These are phyloP conservation scores for Drosophila teissieri DNA, from an alignment of 1,140 invertebrate genomes.

Conservation along the genomic window DNA sequence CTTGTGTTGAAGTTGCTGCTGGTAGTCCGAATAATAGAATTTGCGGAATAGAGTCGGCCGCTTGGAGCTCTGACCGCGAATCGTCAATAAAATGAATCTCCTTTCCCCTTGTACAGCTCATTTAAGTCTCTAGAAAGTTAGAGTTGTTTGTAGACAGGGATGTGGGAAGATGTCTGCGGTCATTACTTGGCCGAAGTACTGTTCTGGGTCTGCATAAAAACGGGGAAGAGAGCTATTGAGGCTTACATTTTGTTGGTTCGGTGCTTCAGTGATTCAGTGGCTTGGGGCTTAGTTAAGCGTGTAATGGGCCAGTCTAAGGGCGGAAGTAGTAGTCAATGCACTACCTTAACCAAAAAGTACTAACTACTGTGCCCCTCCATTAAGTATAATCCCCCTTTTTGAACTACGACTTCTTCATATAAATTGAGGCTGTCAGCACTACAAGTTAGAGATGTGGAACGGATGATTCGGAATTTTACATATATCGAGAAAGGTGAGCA, in stretches of 20 bases:
- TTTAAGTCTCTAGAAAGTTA: conserved; percentile 47
- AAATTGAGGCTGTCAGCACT: conserved; percentile 39
- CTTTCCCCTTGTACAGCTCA: conserved; percentile 44
- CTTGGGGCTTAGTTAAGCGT: conserved; percentile 73
- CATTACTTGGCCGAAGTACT: not conserved
- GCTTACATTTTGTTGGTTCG: conserved; percentile 65
- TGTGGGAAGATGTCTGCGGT: conserved; percentile 39
- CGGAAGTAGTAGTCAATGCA: conserved; percentile 48
- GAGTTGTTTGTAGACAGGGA: conserved; percentile 30
- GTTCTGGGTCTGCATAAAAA: not conserved
- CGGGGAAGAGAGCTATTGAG: not conserved
- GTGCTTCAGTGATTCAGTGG: conserved; percentile 25
- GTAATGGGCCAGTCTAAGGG: conserved; percentile 57
- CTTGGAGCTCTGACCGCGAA: conserved; percentile 72
- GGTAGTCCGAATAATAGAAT: conserved; percentile 6
- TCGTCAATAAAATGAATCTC: conserved; percentile 39
- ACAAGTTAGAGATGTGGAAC: conserved; percentile 30
- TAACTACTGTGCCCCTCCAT: not conserved
- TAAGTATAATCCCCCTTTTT: not conserved
- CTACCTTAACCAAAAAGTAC: not conserved
- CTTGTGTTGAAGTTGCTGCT: conserved; percentile 25
- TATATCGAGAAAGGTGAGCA: not conserved
- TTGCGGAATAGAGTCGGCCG: conserved; percentile 25
- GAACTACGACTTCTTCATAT: not conserved
- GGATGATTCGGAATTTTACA: not conserved